phyloP scores from a whole-genome alignment of 2,797 vertebrate species.

The Leuciscus waleckii region DNA sequence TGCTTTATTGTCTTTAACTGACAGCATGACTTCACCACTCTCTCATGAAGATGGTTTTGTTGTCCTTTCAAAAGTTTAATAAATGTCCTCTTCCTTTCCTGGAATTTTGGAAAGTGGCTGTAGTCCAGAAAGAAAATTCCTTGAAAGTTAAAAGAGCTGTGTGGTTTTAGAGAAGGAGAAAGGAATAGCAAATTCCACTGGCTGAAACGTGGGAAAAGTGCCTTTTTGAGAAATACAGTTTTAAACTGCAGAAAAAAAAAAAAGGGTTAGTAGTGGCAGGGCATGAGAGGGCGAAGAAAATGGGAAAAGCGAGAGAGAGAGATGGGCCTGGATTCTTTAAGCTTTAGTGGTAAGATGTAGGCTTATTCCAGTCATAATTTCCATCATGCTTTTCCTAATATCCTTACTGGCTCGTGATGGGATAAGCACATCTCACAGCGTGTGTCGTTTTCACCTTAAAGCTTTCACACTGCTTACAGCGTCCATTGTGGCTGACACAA shows the following conservation, averaged over 20 bases:
- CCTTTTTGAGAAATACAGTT: constrained; percentile 51
- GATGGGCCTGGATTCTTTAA: constrained; percentile 58
- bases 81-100: constrained; percentile 52
- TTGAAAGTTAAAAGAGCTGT: constrained; percentile 56
- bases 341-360: constrained; percentile 73
- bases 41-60: constrained; percentile 40
- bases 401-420: constrained; percentile 79
- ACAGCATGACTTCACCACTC: constrained; percentile 27
- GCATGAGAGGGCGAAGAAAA: not conserved
- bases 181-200: constrained; percentile 49
- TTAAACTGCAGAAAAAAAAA: constrained; percentile 33
- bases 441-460: constrained; percentile 81
- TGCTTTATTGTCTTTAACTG: constrained; percentile 60
- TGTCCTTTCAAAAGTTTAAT: constrained; percentile 56
- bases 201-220: constrained; percentile 44
- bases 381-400: constrained; percentile 83
- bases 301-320: constrained; percentile 19
- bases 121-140: constrained; percentile 56
- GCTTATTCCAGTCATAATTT: constrained; percentile 83
- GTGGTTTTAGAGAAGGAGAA: constrained; percentile 55
- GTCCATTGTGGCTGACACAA: constrained; percentile 77
- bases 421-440: constrained; percentile 81
- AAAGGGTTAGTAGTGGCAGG: constrained; percentile 16
- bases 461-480: constrained; percentile 79
- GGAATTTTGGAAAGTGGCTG: constrained; percentile 56